Percentiles rank a stretch among this genome's conserved stretches.
Conservation (phyloP, 2,797 vertebrate species). For the Parauchenoglanis punctatus region DNA sequence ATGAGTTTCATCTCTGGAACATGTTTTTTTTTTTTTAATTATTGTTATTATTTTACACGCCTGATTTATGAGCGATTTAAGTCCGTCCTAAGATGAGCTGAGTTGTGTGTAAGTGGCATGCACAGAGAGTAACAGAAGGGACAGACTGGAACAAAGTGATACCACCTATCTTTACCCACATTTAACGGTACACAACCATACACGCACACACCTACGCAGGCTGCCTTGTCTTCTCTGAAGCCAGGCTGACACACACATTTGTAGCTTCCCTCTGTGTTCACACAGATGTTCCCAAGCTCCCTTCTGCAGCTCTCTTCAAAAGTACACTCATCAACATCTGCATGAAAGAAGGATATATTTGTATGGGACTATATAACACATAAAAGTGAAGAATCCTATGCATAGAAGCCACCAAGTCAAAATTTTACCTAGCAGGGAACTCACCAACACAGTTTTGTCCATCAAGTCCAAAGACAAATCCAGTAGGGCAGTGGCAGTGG, state of each 20-base stretch:
- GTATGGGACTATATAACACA: neutral
- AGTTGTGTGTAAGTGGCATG: neutral
- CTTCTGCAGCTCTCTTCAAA: conserved; percentile 76
- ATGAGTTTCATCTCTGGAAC: neutral
- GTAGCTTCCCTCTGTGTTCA: conserved; percentile 80
- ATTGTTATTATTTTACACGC: neutral
- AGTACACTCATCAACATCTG: conserved; percentile 82
- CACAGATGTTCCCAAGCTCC: conserved; percentile 77
- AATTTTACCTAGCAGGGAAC: conserved; percentile 33
- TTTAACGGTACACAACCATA: neutral
- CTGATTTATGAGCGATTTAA: neutral
- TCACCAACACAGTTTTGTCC: conserved; percentile 76
- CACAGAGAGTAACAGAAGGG: neutral
- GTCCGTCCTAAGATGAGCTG: neutral
- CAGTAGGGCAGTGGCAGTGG: conserved; percentile 71
- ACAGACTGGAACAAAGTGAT: neutral
- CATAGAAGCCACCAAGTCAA: no score
- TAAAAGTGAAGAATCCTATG: neutral
- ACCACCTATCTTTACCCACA: neutral
- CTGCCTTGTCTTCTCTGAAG: conserved; percentile 69
- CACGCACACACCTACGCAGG: conserved; percentile 70
- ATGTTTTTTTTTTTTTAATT: neutral
- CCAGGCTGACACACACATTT: conserved; percentile 75
- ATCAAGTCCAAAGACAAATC: conserved; percentile 71
- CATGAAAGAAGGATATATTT: neutral